Evolutionary conservation across 2,113 vertebrate species (phyloP), one percentile per base, ranked within the genome.

Genomic region (Megalops atlanticus): DNA sequence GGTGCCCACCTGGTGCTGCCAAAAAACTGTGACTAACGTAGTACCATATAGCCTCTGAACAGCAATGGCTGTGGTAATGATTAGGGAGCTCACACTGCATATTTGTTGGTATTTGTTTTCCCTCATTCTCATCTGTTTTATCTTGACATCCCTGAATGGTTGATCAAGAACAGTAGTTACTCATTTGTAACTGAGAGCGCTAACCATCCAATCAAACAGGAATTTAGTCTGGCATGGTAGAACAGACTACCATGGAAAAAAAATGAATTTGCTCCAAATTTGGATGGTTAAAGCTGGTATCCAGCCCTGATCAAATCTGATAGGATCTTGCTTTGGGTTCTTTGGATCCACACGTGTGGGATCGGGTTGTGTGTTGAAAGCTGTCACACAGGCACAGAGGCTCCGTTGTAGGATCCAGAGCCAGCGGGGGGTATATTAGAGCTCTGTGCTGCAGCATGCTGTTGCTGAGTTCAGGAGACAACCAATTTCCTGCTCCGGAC

Each of bases 371-470:
- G n/a, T n/a, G n/a, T n/a, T n/a, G 43, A 14, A 68, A 31, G 64
- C 31, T 40, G 54, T 31, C 36, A 45, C 10, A 16, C 0, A 39
- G 33, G 52, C 33, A 68, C 3, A 24, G 21, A 0, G 18, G 52
- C 38, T 64, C 10, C 18, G 38, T 58, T 78, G 52, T 52, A 8
- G 43, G 38, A n/a, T 39, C 11, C n/a, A n/a, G n/a, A 24, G 31
- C 40, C 45, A 35, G 36, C 70, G 11, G 45, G 40, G 27, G 43
- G 84, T 82, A 83, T 84, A 58, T 72, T 82, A 41, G 27, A 79
- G 80, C 75, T 68, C 43, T 14, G 58, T 81, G 84, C 74, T 2
- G 38, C 77, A 75, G 79, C 41, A 16, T 58, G 2, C 71, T 70
- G 78, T 76, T 71, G 75, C 24, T 74, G 18, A 27, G 35, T 76